Evolutionary conservation across 2,113 vertebrate genomes (phyloP).

Genomic region (Anoura caudifer): DNA sequence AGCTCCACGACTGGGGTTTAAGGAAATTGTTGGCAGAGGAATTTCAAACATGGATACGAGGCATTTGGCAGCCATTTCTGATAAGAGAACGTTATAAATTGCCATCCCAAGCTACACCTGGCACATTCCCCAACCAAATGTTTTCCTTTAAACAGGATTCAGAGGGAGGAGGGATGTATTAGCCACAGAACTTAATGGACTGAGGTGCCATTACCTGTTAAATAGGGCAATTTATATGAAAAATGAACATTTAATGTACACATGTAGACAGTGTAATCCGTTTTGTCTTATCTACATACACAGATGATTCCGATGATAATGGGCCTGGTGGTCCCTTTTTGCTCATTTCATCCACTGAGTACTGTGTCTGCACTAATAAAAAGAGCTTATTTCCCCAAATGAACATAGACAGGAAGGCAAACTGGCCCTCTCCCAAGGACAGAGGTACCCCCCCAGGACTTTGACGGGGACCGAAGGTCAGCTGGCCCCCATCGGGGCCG

Average conservation of each 20-base stretch:
- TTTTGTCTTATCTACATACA: conserved; percentile 51
- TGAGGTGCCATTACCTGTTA: conserved; percentile 55
- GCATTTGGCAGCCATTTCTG: conserved; percentile 65
- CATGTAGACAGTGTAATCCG: background rate
- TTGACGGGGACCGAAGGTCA: background rate
- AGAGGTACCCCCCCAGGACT: background rate
- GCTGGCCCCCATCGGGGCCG: background rate
- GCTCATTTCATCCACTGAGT: conserved; percentile 37
- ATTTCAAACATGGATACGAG: conserved; percentile 56
- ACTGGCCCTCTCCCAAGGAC: conserved; percentile 54
- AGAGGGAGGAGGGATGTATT: conserved; percentile 42
- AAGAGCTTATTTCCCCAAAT: conserved; percentile 21
- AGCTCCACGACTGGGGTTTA: background rate
- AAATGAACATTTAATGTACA: conserved; percentile 61
- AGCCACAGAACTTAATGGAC: conserved; percentile 30
- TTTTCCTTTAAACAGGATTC: conserved; percentile 71
- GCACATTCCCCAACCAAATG: conserved; percentile 61
- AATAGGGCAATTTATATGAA: conserved; percentile 52
- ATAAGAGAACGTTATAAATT: conserved; percentile 58
- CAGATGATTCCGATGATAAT: conserved; percentile 34
- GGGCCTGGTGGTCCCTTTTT: conserved; percentile 16
- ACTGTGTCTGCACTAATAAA: conserved; percentile 47
- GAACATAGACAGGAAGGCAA: conserved; percentile 20
- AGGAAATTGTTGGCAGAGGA: conserved; percentile 28
- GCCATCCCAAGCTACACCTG: conserved; percentile 46